Base-by-base conservation (phyloP, 2,888 invertebrate species). In the Zeuzera pyrina region DNA sequence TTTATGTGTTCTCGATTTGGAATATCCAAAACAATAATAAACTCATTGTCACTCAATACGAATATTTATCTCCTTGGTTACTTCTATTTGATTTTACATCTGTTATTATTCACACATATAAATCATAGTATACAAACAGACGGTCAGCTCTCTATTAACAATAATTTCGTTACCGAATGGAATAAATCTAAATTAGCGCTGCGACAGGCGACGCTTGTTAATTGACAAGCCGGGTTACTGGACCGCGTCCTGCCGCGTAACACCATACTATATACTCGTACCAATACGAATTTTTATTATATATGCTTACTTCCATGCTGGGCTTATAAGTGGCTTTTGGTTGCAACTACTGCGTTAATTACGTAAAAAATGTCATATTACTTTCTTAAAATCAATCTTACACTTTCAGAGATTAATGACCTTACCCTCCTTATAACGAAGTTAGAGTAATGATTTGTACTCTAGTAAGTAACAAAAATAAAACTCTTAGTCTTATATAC, bases 151-250 rank as follows among this genome's bases (percentile, higher is more conserved):
- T 48, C 51, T 55, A 64, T 63, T 60, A 66, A 65, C 61, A 62
- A 63, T 71, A 68, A 71, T 67, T 68, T 63, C 39, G 67, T 71
- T 65, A 67, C 53, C 57, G 58, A 48, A 57, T 53, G 59, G 55
- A 52, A 71, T 71, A 70, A 69, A 71, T 71, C 69, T 69, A 71
- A 63, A 71, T 71, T 57, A 68, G 61, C 51, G 45, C 51, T 45
- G 46, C 50, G 49, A 52, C 41, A 39, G 39, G 34, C 43, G 52
- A 55, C 65, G 54, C 48, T 50, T 49, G 45, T 53, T 70, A 78
- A 78, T 77, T 76, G 74, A 70, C 71, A 64, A 65, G 49, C 49
- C 49, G 65, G 65, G 66, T 67, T 65, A 71, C 58, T 69, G 67
- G 69, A 64, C 61, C 69, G 62, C 54, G 48, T 43, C 52, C 31